These are phyloP conservation scores for Dissostichus mawsoni DNA, from an alignment of 2,113 vertebrate genomes.

Conservation along the genomic window DNA sequence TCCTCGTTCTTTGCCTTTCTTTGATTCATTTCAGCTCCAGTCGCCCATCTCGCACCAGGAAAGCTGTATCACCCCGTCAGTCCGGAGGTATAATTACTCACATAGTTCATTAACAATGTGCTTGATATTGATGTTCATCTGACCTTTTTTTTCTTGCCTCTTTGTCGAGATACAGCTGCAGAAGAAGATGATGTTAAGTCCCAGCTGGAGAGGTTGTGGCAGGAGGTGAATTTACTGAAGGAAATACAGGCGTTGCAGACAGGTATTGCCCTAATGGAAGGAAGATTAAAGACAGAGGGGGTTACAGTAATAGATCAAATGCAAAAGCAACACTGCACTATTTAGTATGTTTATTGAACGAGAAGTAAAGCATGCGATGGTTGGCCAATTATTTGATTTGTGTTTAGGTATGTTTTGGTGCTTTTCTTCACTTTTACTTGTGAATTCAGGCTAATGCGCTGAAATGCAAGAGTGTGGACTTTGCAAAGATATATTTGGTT, in stretches of 20 bases:
- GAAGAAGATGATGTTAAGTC: constrained; percentile 89
- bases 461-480: not conserved
- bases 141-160: constrained; percentile 28
- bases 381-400: not conserved
- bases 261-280: constrained; percentile 81
- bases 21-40: constrained; percentile 71
- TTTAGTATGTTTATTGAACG: not conserved
- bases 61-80: constrained; percentile 69
- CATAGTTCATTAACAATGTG: not conserved
- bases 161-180: constrained; percentile 74
- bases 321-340: not conserved
- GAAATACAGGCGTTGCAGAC: constrained; percentile 97
- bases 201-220: constrained; percentile 94
- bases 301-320: not conserved
- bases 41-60: constrained; percentile 74
- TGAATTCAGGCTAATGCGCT: not conserved
- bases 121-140: not conserved
- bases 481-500: not conserved
- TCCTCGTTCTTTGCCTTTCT: constrained; percentile 73
- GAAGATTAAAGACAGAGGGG: constrained; percentile 8
- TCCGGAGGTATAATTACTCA: constrained; percentile 70
- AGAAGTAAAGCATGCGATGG: not conserved
- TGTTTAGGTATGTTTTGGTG: not conserved
- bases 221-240: constrained; percentile 96
- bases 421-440: not conserved